A percentile compares a stretch with the other conserved stretches of the same genome.
phyloP scores from a whole-genome alignment of 2,888 invertebrate species.

The Conomelus anceps region DNA sequence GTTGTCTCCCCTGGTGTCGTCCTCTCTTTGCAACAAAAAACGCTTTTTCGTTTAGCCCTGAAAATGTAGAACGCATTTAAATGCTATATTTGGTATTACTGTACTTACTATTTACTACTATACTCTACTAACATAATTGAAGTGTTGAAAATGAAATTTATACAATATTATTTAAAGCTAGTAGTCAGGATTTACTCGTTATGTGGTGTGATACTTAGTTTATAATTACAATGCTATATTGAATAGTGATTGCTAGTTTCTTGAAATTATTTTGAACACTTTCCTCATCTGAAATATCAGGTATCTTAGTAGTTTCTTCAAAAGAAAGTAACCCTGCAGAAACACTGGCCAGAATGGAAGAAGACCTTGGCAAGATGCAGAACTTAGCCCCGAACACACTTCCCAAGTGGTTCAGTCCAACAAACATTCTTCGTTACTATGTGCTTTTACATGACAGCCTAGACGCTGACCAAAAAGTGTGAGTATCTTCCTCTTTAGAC shows the following conservation, averaged over 20 bases:
- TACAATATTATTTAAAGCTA: no score
- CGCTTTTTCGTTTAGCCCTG: no score
- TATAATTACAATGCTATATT: background rate
- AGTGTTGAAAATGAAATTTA: no score
- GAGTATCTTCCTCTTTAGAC: slow-evolving; percentile 18
- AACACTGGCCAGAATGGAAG: slow-evolving; percentile 70
- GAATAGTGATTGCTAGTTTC: no score
- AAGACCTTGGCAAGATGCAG: slow-evolving; percentile 72
- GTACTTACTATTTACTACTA: no score
- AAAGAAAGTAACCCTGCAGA: slow-evolving; percentile 59
- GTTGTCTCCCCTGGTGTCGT: no score
- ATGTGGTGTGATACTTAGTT: no score
- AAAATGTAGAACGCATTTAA: no score
- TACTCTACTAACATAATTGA: no score
- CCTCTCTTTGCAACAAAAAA: no score
- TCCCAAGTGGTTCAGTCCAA: slow-evolving; percentile 50
- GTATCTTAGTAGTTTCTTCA: slow-evolving; percentile 51
- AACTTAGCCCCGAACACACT: slow-evolving; percentile 55
- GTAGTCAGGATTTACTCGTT: no score
- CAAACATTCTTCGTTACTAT: slow-evolving; percentile 31
- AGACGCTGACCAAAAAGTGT: slow-evolving; percentile 24
- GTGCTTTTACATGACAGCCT: slow-evolving; percentile 35
- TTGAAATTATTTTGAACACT: background rate
- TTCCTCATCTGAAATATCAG: slow-evolving; percentile 35
- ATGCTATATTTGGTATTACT: no score